Evolutionary conservation across 37 sponge, comb jelly and placozoan genomes (phyloP), one percentile per base, ranked within the genome.

Genomic region (Eunapius fragilis): DNA sequence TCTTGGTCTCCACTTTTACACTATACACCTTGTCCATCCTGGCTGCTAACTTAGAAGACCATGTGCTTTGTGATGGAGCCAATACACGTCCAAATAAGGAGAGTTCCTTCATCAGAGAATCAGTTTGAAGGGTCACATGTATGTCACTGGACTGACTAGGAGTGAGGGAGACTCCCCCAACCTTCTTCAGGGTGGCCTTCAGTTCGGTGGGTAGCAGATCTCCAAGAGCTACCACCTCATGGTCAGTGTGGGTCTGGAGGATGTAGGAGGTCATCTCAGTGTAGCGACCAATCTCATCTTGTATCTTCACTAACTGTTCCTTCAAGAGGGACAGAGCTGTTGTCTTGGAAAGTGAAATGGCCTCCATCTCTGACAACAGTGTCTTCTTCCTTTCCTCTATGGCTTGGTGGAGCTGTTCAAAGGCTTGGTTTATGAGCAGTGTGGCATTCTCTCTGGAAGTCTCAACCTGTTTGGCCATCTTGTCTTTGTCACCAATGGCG

Each of bases 31-130:
- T 6, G 0, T 11, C 14, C 58, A 58, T 19, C 58, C 14, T 58
- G 58, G 58, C 58, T 17, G 22, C 58, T 58, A 19, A 58, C 58
- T 11, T 19, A 58, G 58, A 58, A 58, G 58, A 58, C 58, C 58
- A 58, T 58, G 58, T 58, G 58, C 58, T 58, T 58, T 36, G 75
- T 75, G 75, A 75, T 75, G 31, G 75, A 58, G 14, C 58, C 58
- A 58, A 17, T 58, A 58, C 58, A 58, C 17, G 1, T 9, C 41
- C 41, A 41, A 41, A 41, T 41, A 41, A 9, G 41, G 41, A 41
- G 41, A 58, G 58, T 58, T 58, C 58, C 58, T 58, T 4, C 14
- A 58, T 58, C 1, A 58, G 58, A 11, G 58, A 58, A 58, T 58
- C 58, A 58, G 58, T 58, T 19, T 12, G 58, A 17, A 58, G 58